Percentiles rank a stretch among this genome's conserved stretches.
These are phyloP conservation scores for Mus pahari DNA, from an alignment of 2,113 vertebrate genomes.

Conservation along the genomic window DNA sequence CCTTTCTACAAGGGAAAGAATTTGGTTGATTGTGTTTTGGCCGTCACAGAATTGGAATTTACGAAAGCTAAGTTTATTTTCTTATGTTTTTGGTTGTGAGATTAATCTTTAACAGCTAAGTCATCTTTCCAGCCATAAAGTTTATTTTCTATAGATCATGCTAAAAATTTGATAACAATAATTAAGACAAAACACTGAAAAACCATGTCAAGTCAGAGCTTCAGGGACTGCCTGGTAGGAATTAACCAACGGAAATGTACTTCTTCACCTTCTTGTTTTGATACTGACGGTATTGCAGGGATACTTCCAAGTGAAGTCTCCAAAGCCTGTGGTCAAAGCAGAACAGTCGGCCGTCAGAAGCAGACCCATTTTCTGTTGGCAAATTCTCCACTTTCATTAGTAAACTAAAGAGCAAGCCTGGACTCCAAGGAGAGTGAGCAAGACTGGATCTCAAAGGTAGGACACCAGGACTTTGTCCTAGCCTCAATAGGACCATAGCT, in stretches of 20 bases:
- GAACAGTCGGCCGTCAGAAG: background rate
- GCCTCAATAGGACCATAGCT: background rate
- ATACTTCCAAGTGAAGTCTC: background rate
- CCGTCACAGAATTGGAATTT: background rate
- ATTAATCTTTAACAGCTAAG: background rate
- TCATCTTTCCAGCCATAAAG: background rate
- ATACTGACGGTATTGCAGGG: background rate
- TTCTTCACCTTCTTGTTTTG: background rate
- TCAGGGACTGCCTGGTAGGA: background rate
- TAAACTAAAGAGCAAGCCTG: background rate
- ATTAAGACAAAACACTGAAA: conserved; percentile 22
- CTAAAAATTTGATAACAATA: conserved; percentile 33
- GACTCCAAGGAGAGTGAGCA: background rate
- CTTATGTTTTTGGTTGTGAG: background rate
- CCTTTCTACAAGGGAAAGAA: background rate
- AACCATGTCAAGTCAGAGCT: background rate
- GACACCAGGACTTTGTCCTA: background rate
- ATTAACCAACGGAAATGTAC: background rate
- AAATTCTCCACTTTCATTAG: conserved; percentile 11
- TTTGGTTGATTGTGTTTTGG: conserved; percentile 37
- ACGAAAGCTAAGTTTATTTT: conserved; percentile 20
- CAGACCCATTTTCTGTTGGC: background rate
- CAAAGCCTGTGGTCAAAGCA: conserved; percentile 10
- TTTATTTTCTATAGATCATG: conserved; percentile 2
- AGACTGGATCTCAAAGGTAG: background rate